phyloP scores from a whole-genome alignment of 2,113 vertebrate species.

The Centropus bengalensis region DNA sequence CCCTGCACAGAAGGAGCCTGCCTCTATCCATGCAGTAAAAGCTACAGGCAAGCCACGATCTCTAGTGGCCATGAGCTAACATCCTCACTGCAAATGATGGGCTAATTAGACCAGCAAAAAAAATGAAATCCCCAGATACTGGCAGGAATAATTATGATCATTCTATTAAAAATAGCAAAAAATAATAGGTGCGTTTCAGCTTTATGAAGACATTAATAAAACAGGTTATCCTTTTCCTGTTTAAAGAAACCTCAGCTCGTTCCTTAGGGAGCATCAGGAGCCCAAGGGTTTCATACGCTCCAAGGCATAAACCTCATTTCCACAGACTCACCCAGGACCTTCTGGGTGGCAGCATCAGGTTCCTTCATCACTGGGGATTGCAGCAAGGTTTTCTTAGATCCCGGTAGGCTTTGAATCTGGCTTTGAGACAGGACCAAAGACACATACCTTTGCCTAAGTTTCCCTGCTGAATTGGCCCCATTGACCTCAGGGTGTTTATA shows the following conservation, averaged over 20 bases:
- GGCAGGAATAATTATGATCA: conserved; percentile 35
- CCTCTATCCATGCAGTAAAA: background rate
- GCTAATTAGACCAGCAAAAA: conserved; percentile 8
- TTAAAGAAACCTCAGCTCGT: background rate
- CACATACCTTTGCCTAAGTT: background rate
- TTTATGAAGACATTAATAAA: conserved; percentile 35
- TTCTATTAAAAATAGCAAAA: conserved; percentile 40
- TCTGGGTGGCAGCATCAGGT: accelerated
- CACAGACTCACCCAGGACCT: background rate
- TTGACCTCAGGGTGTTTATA: background rate
- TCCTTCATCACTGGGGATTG: background rate
- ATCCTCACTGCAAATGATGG: background rate
- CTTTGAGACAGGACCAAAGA: background rate
- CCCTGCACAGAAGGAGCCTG: background rate
- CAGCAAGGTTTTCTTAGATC: background rate
- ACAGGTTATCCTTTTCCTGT: background rate
- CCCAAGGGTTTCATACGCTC: accelerated
- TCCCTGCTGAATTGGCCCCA: background rate
- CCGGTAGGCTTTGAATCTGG: background rate
- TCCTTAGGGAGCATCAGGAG: background rate
- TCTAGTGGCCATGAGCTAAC: background rate
- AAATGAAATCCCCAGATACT: background rate
- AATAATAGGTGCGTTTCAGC: background rate
- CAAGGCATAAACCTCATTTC: background rate
- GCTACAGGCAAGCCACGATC: background rate